These are phyloP conservation scores for Ganaspis sp. DNA, from an alignment of 1,140 invertebrate genomes.

Conservation along the genomic window DNA sequence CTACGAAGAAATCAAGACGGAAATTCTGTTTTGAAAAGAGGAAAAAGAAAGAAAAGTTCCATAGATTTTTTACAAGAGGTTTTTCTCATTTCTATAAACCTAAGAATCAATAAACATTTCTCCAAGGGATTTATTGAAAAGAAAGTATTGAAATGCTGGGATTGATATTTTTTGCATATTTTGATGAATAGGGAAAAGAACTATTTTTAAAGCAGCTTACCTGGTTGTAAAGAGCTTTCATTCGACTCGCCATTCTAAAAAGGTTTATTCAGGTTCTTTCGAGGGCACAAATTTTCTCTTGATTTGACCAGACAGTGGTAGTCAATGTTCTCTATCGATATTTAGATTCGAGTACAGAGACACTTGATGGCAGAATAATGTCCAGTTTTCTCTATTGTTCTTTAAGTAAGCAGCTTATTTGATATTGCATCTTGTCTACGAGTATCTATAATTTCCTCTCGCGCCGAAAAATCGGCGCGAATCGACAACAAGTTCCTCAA, in stretches of 20 bases:
- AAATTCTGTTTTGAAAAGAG: no score
- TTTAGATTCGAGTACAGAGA: neutral
- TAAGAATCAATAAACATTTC: no score
- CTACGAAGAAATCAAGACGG: no score
- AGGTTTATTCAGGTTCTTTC: neutral
- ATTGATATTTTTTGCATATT: neutral
- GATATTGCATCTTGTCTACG: neutral
- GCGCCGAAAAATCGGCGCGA: constrained; percentile 27
- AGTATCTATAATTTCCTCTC: constrained; percentile 22
- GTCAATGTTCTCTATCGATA: neutral
- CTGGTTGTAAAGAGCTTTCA: constrained; percentile 69
- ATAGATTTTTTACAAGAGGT: no score
- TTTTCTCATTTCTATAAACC: no score
- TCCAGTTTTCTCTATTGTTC: neutral
- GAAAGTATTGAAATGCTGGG: no score
- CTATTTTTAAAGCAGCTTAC: constrained; percentile 45
- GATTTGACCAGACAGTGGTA: neutral
- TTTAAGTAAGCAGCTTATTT: constrained; percentile 4
- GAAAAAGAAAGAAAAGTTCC: no score
- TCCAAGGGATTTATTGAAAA: no score
- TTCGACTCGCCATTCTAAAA: constrained; percentile 66
- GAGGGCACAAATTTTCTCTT: neutral
- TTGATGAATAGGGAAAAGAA: neutral
- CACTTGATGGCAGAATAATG: neutral
- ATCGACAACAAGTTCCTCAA: constrained; percentile 13